Conservation (phyloP, 2,797 vertebrate species). For the Fundulus diaphanus region DNA sequence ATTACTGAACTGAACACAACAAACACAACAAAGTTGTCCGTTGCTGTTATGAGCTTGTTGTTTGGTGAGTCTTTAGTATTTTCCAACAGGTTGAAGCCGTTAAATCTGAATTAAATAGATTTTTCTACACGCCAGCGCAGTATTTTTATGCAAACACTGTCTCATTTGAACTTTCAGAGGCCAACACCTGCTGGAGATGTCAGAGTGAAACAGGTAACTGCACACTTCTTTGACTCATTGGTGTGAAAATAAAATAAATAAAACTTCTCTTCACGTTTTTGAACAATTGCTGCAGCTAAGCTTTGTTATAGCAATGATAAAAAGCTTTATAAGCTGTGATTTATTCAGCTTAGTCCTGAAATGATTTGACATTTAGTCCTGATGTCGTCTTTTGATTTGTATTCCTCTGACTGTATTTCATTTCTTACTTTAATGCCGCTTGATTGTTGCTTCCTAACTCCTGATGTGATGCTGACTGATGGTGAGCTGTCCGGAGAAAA, state of each 20-base stretch:
- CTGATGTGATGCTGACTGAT: slow-evolving; percentile 68
- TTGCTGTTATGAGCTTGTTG: not conserved
- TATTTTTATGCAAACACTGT: slow-evolving; percentile 46
- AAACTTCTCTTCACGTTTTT: not conserved
- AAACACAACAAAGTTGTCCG: not conserved
- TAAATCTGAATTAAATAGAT: too few species aligned
- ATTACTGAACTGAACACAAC: not conserved
- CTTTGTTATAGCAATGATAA: not conserved
- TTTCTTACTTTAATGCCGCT: slow-evolving; percentile 61
- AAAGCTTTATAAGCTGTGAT: not conserved
- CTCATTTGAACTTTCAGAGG: slow-evolving; percentile 76
- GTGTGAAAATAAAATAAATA: not conserved
- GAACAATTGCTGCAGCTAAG: not conserved
- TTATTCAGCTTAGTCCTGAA: not conserved
- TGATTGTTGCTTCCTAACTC: slow-evolving; percentile 72
- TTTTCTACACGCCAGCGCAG: too few species aligned
- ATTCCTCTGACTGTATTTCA: slow-evolving; percentile 52
- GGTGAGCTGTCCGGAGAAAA: slow-evolving; percentile 67
- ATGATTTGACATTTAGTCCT: not conserved
- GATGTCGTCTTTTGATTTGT: not conserved
- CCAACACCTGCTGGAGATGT: slow-evolving; percentile 84
- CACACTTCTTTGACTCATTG: slow-evolving; percentile 5
- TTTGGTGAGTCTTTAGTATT: not conserved
- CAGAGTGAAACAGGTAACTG: slow-evolving; percentile 82
- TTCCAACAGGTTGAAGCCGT: not conserved